Percentiles rank a stretch among this genome's conserved stretches.
These are phyloP conservation scores for Schizothorax lantsangensis DNA, from an alignment of 2,797 vertebrate genomes.

Conservation along the genomic window DNA sequence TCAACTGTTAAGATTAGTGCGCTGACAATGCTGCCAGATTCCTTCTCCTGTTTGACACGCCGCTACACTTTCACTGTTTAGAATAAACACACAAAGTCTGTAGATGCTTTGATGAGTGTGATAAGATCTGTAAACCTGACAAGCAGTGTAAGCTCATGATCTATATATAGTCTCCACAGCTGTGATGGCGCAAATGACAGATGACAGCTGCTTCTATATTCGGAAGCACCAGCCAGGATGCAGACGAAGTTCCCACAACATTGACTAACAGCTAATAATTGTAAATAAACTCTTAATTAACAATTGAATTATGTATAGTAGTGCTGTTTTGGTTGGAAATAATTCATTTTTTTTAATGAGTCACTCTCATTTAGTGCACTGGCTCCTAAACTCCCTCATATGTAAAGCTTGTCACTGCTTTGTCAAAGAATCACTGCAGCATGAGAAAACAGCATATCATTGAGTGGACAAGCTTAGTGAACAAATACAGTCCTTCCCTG, in stretches of 20 bases:
- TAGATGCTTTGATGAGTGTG: constrained; percentile 70
- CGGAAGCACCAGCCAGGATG: constrained; percentile 35
- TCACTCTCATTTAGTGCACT: background rate
- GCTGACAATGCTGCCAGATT: constrained; percentile 26
- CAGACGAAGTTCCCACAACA: constrained; percentile 39
- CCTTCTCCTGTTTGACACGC: constrained; percentile 27
- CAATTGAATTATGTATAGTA: background rate
- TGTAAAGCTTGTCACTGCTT: background rate
- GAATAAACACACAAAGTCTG: constrained; percentile 24
- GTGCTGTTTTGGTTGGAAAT: background rate
- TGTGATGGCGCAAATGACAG: constrained; percentile 66
- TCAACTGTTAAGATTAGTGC: constrained; percentile 33
- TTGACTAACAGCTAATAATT: background rate
- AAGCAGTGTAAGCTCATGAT: constrained; percentile 69
- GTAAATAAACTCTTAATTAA: background rate
- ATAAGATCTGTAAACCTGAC: constrained; percentile 77
- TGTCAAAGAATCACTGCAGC: background rate
- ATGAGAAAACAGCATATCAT: background rate
- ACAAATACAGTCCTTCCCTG: background rate
- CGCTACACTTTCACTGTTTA: constrained; percentile 5
- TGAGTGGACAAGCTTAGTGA: background rate
- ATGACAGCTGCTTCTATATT: constrained; percentile 61
- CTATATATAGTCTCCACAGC: constrained; percentile 75
- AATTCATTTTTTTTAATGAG: background rate
- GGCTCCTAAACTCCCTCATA: background rate